A percentile compares a stretch with the other conserved stretches of the same genome.
Evolutionary conservation across 2,113 vertebrate species (phyloP).

Genomic region (Indicator indicator): DNA sequence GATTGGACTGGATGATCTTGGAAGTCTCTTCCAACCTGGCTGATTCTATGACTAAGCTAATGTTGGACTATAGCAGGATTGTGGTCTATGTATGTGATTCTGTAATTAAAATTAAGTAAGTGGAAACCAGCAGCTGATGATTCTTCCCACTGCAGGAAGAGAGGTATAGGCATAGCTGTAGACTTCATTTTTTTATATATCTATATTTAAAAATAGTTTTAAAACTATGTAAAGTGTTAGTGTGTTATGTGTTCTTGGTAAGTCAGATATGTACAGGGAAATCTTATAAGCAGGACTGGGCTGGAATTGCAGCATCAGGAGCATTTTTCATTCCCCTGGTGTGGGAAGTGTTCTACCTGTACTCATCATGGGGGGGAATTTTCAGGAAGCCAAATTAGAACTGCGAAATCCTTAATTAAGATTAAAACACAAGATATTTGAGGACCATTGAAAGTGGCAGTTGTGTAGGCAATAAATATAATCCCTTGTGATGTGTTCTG

Average conservation of each 20-base stretch:
- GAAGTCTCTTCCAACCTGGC: too few relatives aligned
- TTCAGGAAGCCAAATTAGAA: not conserved
- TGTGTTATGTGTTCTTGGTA: not conserved
- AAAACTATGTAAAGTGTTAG: not conserved
- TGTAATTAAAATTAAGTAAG: not conserved
- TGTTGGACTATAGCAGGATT: not conserved
- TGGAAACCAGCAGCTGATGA: not conserved
- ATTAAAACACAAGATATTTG: not conserved
- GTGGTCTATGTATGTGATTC: not conserved
- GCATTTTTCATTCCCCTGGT: not conserved
- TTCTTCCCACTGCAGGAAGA: not conserved
- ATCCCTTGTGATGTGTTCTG: not conserved
- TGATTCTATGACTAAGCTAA: not conserved
- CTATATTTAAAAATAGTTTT: not conserved
- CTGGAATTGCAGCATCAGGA: not conserved
- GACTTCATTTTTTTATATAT: not conserved
- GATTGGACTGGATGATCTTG: too few relatives aligned
- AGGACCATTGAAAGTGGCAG: not conserved
- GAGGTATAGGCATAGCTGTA: not conserved
- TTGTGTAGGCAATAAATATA: not conserved
- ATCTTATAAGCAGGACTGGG: not conserved
- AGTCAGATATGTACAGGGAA: not conserved
- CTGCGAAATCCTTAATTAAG: not conserved
- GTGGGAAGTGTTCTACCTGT: not conserved
- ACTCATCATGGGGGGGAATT: not conserved